Conservation (phyloP, 2,888 invertebrate genomes). For the Coronaproctus castanopsis region DNA sequence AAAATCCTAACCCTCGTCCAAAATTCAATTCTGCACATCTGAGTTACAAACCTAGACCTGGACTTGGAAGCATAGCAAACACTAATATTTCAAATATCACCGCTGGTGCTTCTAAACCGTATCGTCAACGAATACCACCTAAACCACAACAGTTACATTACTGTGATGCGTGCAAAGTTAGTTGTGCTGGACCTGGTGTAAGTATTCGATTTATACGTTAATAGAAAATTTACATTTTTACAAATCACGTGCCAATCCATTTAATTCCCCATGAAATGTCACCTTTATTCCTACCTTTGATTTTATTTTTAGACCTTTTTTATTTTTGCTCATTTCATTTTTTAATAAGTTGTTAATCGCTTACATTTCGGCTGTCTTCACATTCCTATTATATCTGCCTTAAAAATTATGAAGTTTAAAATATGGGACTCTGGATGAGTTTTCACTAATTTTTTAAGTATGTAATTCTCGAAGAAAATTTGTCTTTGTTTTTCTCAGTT, state of each 20-base stretch:
- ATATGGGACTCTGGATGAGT: no score
- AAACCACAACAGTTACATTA: conserved; percentile 78
- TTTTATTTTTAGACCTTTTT: no score
- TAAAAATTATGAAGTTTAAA: no score
- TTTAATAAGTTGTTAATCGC: no score
- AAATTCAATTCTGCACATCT: conserved; percentile 4
- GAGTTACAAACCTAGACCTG: conserved; percentile 10
- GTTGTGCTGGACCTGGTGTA: conserved; percentile 81
- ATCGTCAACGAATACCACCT: not conserved
- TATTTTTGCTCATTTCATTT: no score
- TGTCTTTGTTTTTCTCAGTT: no score
- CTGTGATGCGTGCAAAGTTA: conserved; percentile 97
- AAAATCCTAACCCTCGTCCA: conserved; percentile 13
- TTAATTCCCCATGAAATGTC: not conserved
- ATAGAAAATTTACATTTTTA: no score
- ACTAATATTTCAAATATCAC: conserved; percentile 3
- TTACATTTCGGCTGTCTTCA: no score
- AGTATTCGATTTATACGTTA: no score
- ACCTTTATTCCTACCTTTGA: not conserved
- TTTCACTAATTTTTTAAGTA: no score
- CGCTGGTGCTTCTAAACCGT: conserved; percentile 7
- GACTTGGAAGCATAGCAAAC: conserved; percentile 9
- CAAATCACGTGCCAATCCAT: not conserved
- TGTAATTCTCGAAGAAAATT: no score
- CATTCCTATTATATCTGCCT: no score